These are phyloP conservation scores for Syngnathus rostellatus DNA, from an alignment of 2,797 vertebrate genomes.

Conservation along the genomic window DNA sequence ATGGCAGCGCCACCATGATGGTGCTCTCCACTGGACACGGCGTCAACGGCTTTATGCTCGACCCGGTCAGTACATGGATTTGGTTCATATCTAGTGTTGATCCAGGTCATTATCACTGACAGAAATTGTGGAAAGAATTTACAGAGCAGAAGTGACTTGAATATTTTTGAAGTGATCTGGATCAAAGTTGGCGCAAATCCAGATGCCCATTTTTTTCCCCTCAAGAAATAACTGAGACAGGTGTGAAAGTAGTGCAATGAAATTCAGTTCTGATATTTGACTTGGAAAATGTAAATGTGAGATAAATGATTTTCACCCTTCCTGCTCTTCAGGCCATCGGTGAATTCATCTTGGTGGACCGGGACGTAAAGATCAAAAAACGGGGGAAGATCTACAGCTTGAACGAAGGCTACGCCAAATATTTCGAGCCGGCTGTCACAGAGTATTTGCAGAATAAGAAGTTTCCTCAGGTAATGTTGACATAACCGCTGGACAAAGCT, in stretches of 20 bases:
- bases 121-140: no score
- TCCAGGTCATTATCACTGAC: neutral
- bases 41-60: constrained; percentile 97
- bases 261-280: no score
- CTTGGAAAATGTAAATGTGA: neutral
- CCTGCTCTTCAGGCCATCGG: constrained; percentile 76
- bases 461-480: constrained; percentile 78
- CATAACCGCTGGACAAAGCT: neutral
- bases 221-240: no score
- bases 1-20: constrained; percentile 95
- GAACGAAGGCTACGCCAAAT: constrained; percentile 88
- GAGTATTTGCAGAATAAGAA: constrained; percentile 92
- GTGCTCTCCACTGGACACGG: constrained; percentile 84
- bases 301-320: neutral
- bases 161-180: no score
- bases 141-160: no score
- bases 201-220: no score
- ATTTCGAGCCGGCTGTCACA: constrained; percentile 80
- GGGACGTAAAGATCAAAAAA: constrained; percentile 85
- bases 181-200: no score
- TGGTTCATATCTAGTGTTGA: neutral
- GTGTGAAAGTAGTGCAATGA: no score
- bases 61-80: constrained; percentile 72
- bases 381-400: constrained; percentile 90
- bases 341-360: constrained; percentile 91